Evolutionary conservation across 2,888 invertebrate genomes (phyloP), one percentile per base, ranked within the genome.

Genomic region (Acrobasis suavella): DNA sequence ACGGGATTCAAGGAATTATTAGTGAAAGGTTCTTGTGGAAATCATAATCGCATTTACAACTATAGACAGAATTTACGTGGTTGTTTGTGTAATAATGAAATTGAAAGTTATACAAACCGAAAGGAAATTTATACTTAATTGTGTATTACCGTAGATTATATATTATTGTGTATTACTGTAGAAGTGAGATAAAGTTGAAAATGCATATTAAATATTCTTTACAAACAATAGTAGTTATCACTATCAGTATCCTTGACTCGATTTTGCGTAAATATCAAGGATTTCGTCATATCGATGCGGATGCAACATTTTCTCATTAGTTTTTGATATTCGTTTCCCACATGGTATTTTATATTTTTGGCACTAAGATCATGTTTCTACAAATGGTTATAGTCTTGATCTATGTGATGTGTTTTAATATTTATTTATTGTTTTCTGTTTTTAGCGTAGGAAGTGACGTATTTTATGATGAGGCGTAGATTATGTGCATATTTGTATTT

Each of bases 1-100:
- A 56, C 49, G 50, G 50, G 38, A 22, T 59, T 59, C 59, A 38
- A 59, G 59, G 50, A 60, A 51, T 50, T 17, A 50, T 49, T 58
- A 58, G 58, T 58, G 22, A 58, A 49, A 37, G 50, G 50, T 16
- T 49, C 32, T 49, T n/a, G 46, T 39, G 42, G 10, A 9, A 42
- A 58, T 49, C 58, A 39, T 55, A 39, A 10, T 55, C 38, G 55
- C 12, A 42, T 22, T 39, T 7, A 9, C 46, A 7, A 46, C 14
- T 46, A 46, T n/a, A 12, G 14, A n/a, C n/a, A 46, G 14, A 46
- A 46, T 42, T 10, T 14, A 46, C 46, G 46, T 46, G 7, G 14
- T 46, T 46, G 46, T 46, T 32, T 12, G 46, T 14, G 14, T 14
- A 6, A 46, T 46, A 42, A 2, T 46, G 14, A 46, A 46, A 46